Percentiles rank a stretch among this genome's conserved stretches.
Conservation (phyloP, 2,797 vertebrate genomes). For the Poecilia picta region DNA sequence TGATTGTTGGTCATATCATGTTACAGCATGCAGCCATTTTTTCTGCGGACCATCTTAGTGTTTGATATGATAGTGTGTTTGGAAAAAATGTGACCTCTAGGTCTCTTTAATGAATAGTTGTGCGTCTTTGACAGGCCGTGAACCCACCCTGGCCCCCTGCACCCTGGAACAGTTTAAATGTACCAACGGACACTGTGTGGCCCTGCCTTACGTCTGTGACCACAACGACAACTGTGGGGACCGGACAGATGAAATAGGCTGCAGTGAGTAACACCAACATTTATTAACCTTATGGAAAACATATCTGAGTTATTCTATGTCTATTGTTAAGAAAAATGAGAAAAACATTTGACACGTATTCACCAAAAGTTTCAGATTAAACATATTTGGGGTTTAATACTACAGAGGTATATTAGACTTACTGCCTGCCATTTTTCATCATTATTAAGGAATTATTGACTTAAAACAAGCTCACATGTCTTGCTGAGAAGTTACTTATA, state of each 20-base stretch:
- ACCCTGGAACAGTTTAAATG: conserved; percentile 91
- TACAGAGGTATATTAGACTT: not conserved
- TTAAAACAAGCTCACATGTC: too few species aligned
- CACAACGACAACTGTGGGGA: conserved; percentile 92
- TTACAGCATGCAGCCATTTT: not conserved
- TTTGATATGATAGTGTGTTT: not conserved
- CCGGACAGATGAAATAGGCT: conserved; percentile 89
- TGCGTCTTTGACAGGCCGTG: conserved; percentile 78
- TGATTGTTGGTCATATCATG: not conserved
- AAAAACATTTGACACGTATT: not conserved
- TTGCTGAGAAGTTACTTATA: too few species aligned
- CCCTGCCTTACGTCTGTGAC: conserved; percentile 87
- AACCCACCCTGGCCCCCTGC: conserved; percentile 87
- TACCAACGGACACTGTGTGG: conserved; percentile 86
- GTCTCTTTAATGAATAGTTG: conserved; percentile 3
- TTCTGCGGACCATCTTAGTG: not conserved
- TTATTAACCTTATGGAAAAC: not conserved
- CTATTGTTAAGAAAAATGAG: not conserved
- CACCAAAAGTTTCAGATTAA: not conserved
- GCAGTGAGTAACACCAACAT: conserved; percentile 85
- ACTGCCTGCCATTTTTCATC: not conserved
- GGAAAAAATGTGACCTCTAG: not conserved
- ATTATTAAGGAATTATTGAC: too few species aligned
- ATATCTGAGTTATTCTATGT: not conserved
- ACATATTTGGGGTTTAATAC: not conserved